Base-by-base conservation (phyloP, 1,140 invertebrate species). In the Drosophila baimaii region DNA sequence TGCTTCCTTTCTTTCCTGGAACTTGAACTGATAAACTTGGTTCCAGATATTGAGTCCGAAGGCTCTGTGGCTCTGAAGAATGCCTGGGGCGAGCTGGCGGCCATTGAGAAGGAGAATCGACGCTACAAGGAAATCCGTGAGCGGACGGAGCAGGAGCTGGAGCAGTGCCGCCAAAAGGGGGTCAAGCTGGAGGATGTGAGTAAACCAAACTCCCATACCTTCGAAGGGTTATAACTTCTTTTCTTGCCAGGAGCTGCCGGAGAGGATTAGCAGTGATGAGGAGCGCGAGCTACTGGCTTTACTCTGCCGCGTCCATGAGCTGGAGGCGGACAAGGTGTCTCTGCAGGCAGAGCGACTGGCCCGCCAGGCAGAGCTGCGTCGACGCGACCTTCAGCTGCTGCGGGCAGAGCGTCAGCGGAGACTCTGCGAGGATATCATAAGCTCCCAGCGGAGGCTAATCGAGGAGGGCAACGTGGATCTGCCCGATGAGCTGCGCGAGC, bases 401-500 rank as follows among this genome's bases (percentile, higher is more conserved):
- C 93, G 97, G n/a, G 96, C 96, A 47, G 95, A 97, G 81, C 93
- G 97, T 23, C 97, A 98, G 91, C 93, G 97, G 12, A 94, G 96
- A 49, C 94, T 99, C 5, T 97, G 96, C 65, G 97, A 99, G 85
- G 97, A 98, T 86, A 98, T 98, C 63, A 98, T 99, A 57, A 96
- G 96, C 0, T 93, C 96, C 41, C 98, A 98, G 91, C 93, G 97
- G 52, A 93, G 95, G 19, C 93, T 98, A n/a, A 96, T 98, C 70
- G 96, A 98, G 94, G 94, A 95, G 89, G 93, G 95, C 79, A 93
- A 94, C 68, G 89, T 97, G 6, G 93, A 93, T 21, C 93, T 97
- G 19, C 95, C 97, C 5, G 93, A 94, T 8, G 97, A 98, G 81
- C 92, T 98, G 35, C 95, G 96, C 62, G 96, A 98, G 66, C 92